A percentile compares a stretch with the other conserved stretches of the same genome.
phyloP scores from a whole-genome alignment of 2,113 vertebrate species.

The Cervus canadensis region DNA sequence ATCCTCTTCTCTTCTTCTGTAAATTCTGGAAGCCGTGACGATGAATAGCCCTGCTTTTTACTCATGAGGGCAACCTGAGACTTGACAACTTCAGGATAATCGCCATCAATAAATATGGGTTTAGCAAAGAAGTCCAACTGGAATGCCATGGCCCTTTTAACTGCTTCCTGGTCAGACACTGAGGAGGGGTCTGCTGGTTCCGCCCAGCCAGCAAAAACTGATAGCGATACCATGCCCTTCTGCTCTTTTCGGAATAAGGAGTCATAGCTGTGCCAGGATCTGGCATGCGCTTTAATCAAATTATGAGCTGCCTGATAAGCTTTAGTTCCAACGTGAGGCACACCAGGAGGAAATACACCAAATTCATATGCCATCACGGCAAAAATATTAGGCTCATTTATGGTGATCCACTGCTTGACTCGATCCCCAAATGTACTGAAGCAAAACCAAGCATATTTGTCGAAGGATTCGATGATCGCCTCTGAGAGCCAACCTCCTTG shows the following conservation, averaged over 20 bases:
- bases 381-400: conserved; percentile 83
- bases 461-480: conserved; percentile 75
- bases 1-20: conserved; percentile 80
- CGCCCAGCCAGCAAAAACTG: conserved; percentile 81
- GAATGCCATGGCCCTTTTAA: conserved; percentile 79
- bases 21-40: conserved; percentile 80
- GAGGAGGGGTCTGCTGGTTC: conserved; percentile 76
- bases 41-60: conserved; percentile 72
- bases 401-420: conserved; percentile 87
- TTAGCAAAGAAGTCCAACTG: conserved; percentile 85
- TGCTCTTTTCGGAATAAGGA: conserved; percentile 78
- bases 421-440: conserved; percentile 86
- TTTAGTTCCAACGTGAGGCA: conserved; percentile 77
- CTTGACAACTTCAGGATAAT: conserved; percentile 86
- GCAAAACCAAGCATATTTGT: conserved; percentile 84
- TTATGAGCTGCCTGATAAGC: conserved; percentile 83
- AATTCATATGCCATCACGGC: conserved; percentile 78
- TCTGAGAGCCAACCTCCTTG: conserved; percentile 81
- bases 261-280: conserved; percentile 85
- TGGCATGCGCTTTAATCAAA: conserved; percentile 83
- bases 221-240: conserved; percentile 78
- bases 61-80: conserved; percentile 76
- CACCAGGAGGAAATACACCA: conserved; percentile 75
- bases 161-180: conserved; percentile 74
- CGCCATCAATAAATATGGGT: conserved; percentile 84